A percentile compares a stretch with the other conserved stretches of the same genome.
Evolutionary conservation across 2,113 vertebrate genomes (phyloP).

Genomic region (Brachyhypopomus occidentalis): DNA sequence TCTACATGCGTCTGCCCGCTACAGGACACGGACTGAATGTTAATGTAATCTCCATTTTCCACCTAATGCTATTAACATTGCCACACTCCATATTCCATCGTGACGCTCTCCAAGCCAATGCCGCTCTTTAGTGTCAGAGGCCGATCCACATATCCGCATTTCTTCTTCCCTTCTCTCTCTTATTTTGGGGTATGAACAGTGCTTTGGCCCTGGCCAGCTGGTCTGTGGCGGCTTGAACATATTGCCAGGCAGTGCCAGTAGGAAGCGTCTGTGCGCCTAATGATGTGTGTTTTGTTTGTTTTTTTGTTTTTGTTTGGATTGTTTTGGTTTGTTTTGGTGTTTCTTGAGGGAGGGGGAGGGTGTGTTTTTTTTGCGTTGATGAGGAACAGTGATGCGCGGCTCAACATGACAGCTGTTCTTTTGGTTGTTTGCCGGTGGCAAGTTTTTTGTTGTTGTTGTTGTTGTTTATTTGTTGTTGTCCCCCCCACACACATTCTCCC

Average conservation of each 20-base stretch:
- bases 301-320: constrained; percentile 22
- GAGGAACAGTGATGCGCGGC: constrained; percentile 10
- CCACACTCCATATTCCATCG: not conserved
- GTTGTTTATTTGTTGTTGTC: not conserved
- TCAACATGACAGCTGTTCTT: constrained; percentile 41
- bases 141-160: not conserved
- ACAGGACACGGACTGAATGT: constrained; percentile 28
- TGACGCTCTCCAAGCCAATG: not conserved
- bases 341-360: too few species aligned
- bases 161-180: not conserved
- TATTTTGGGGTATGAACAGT: not conserved
- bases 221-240: constrained; percentile 70
- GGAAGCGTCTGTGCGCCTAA: constrained; percentile 60
- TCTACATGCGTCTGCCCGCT: constrained; percentile 32
- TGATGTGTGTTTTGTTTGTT: constrained; percentile 31
- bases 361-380: too few species aligned
- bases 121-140: not conserved
- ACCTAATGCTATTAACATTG: constrained; percentile 26
- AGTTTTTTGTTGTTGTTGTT: not conserved
- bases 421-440: not conserved
- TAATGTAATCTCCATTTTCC: constrained; percentile 43
- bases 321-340: constrained; percentile 4
- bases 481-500: not conserved
- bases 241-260: constrained; percentile 63
- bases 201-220: constrained; percentile 62